Conservation (phyloP, 2,888 invertebrate species). For the Napeogenes inachia region DNA sequence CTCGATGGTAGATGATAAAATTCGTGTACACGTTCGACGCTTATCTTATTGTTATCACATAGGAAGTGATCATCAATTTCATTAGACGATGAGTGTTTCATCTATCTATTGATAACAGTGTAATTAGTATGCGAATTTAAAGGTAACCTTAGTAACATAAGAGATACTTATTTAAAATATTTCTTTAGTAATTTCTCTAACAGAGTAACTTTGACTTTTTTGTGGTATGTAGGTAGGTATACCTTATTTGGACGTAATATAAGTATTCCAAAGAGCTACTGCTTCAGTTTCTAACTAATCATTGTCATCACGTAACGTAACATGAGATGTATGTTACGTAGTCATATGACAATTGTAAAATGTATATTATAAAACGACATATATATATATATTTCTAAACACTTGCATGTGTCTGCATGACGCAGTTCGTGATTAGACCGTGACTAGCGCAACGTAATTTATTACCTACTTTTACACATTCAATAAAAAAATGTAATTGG, state of each 20-base stretch:
- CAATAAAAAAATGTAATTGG: too few relatives aligned
- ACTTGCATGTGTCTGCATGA: constrained; percentile 9
- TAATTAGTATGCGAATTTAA: constrained; percentile 26
- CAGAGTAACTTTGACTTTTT: too few relatives aligned
- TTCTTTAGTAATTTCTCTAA: too few relatives aligned
- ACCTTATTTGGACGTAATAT: not conserved
- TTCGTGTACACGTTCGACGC: not conserved
- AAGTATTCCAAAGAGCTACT: not conserved
- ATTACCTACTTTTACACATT: too few relatives aligned
- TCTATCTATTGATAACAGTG: constrained; percentile 21
- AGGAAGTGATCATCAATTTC: constrained; percentile 40
- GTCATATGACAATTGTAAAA: not conserved
- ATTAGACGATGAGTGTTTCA: constrained; percentile 28
- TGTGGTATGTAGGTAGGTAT: too few relatives aligned
- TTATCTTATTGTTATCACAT: constrained; percentile 31
- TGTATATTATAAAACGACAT: not conserved
- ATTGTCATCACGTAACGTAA: not conserved
- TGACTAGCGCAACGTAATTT: constrained; percentile 7
- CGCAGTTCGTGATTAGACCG: constrained; percentile 17
- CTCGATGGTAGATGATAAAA: not conserved
- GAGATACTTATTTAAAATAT: too few relatives aligned
- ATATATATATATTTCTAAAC: not conserved
- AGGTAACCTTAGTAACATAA: not conserved
- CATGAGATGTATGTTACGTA: not conserved
- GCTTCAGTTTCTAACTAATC: not conserved